Conservation (phyloP, 2,888 invertebrate genomes). For the Dyspetes luteomarginatus region DNA sequence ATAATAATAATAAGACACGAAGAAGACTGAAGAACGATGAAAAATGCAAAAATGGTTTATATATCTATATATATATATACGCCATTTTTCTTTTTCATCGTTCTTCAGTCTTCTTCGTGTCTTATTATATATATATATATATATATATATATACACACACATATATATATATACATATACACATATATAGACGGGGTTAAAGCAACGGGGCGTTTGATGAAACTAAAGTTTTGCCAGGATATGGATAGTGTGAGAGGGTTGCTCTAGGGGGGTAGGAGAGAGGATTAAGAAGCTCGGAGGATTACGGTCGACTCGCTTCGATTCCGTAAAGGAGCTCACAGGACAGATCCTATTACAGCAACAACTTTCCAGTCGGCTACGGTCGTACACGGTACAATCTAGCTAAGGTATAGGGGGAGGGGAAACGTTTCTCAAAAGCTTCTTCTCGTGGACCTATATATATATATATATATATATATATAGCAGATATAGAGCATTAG, state of each 20-base stretch:
- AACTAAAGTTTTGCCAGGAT: conserved; percentile 62
- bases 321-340: conserved; percentile 70
- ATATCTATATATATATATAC: too few species aligned
- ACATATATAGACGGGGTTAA: conserved; percentile 1
- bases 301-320: conserved; percentile 70
- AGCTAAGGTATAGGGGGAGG: neutral
- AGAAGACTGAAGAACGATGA: too few species aligned
- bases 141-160: conserved; percentile 35
- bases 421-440: conserved; percentile 37
- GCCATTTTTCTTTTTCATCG: too few species aligned
- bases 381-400: conserved; percentile 18
- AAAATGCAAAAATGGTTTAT: too few species aligned
- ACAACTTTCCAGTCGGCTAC: conserved; percentile 69
- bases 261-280: conserved; percentile 32
- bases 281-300: conserved; percentile 71
- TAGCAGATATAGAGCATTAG: conserved; percentile 7
- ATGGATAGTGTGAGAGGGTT: conserved; percentile 4
- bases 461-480: neutral
- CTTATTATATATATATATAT: too few species aligned
- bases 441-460: conserved; percentile 21
- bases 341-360: conserved; percentile 73
- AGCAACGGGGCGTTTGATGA: conserved; percentile 62
- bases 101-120: too few species aligned
- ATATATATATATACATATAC: neutral
- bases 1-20: too few species aligned